Evolutionary conservation across 2,797 vertebrate species (phyloP).

Genomic region (Pristis pectinata): DNA sequence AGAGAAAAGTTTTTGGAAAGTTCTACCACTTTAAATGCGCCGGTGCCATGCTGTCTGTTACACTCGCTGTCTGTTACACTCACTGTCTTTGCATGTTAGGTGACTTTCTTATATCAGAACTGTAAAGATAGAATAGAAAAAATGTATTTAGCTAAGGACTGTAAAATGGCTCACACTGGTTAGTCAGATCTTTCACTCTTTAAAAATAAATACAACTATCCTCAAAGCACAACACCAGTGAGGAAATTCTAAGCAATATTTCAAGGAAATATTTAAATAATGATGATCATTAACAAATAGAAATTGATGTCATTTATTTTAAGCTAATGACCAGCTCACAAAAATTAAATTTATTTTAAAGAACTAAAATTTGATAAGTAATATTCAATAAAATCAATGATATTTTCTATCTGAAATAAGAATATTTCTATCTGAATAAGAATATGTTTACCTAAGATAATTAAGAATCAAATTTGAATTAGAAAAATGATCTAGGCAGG

Average conservation of each 20-base stretch:
- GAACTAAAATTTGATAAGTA: neutral
- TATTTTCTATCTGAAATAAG: neutral
- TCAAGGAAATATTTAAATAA: neutral
- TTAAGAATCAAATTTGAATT: neutral
- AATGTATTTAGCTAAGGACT: neutral
- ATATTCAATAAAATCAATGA: neutral
- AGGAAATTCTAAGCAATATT: neutral
- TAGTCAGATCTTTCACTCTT: neutral
- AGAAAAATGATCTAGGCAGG: neutral
- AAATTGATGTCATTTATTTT: neutral
- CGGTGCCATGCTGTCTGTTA: constrained; percentile 1
- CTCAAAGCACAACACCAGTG: neutral
- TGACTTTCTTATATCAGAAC: constrained; percentile 23
- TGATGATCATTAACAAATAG: neutral
- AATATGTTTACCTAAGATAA: neutral
- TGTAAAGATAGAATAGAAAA: constrained; percentile 1
- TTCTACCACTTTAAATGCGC: constrained; percentile 5
- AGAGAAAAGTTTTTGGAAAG: neutral
- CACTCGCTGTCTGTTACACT: neutral
- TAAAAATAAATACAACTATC: neutral
- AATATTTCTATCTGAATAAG: neutral
- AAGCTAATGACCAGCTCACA: neutral
- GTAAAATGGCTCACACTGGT: neutral
- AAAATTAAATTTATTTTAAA: neutral
- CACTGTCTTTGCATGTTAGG: constrained; percentile 17